These are phyloP conservation scores for Gobius niger DNA, from an alignment of 2,113 vertebrate species.

Conservation along the genomic window DNA sequence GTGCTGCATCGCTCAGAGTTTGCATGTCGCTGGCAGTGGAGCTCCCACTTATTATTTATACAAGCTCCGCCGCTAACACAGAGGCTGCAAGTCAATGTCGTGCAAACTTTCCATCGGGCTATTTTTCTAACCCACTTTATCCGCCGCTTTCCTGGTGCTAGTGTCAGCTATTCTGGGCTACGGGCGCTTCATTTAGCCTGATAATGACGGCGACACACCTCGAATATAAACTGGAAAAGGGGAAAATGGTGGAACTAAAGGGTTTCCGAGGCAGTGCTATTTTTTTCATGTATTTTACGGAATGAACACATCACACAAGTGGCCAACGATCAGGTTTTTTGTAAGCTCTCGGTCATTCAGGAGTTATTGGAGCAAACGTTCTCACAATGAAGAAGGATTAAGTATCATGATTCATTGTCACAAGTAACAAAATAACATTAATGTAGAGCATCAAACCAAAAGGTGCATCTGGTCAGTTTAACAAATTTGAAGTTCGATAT, in stretches of 20 bases:
- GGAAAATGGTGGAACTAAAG: not conserved
- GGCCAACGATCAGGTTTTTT: too few species aligned
- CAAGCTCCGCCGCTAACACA: slow-evolving; percentile 28
- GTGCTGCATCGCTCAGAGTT: slow-evolving; percentile 11
- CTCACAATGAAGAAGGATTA: too few species aligned
- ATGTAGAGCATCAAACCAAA: too few species aligned
- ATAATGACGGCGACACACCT: slow-evolving; percentile 50
- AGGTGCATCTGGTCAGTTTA: too few species aligned
- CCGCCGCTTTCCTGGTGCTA: slow-evolving; percentile 21
- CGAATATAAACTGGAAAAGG: slow-evolving; percentile 9
- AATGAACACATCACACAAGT: too few species aligned
- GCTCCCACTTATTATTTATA: slow-evolving; percentile 47
- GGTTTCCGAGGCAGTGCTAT: not conserved
- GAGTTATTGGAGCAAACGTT: too few species aligned
- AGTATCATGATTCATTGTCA: too few species aligned
- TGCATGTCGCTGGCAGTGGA: slow-evolving; percentile 21
- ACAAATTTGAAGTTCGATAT: too few species aligned
- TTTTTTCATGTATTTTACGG: too few species aligned
- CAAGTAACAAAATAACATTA: too few species aligned
- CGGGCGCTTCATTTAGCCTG: slow-evolving; percentile 38
- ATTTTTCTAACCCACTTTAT: slow-evolving; percentile 61
- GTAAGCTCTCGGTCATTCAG: too few species aligned
- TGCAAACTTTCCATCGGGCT: slow-evolving; percentile 48
- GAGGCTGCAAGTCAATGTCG: slow-evolving; percentile 54
- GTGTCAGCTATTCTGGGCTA: slow-evolving; percentile 53